Base-by-base conservation (phyloP, 1,140 invertebrate species). In the Bilobella aurantiaca region DNA sequence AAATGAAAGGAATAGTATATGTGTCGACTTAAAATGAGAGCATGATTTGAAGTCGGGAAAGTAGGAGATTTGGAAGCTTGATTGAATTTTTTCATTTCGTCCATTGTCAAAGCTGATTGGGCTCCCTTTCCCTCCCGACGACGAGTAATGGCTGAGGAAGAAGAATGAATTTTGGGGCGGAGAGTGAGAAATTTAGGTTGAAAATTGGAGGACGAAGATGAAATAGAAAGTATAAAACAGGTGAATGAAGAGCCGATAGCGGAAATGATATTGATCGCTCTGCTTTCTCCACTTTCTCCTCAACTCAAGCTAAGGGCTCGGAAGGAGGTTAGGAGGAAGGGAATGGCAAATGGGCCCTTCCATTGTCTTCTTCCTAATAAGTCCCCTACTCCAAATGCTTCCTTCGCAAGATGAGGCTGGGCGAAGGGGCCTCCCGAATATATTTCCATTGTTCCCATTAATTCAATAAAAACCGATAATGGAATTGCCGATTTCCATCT, bases 391-490 rank as follows among this genome's bases (percentile, higher is more conserved):
- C 37, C 37, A 12, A 42, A 42, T 42, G n/a, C 8, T 42, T n/a
- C 37, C n/a, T n/a, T n/a, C 5, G 12, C 23, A 23, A 23, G 25
- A 53, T 14, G 8, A 23, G 12, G 14, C 25, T 53, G 8, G 57
- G 57, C 25, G 28, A 58, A 28, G 12, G 57, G 14, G 25, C 49
- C 8, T 58, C 30, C 25, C 30, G 57, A 25, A 42, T 46, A 46
- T 34, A 58, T 64, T 58, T 14, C 28, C 49, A 58, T 30, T 64
- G 12, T 59, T 59, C 29, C 31, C 31, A 42, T 59, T 65, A 65
- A 65, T 65, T 65, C 57, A 65, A 65, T 65, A 65, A 65, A 42
- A 65, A 34, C 23, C 28, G 28, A 65, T 65, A 65, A 65, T 65
- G 63, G 57, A 65, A 65, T 65, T 59, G 57, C 14, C 32, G 57